Base-by-base conservation (phyloP, 2,888 invertebrate species). In the Aricia artaxerxes region DNA sequence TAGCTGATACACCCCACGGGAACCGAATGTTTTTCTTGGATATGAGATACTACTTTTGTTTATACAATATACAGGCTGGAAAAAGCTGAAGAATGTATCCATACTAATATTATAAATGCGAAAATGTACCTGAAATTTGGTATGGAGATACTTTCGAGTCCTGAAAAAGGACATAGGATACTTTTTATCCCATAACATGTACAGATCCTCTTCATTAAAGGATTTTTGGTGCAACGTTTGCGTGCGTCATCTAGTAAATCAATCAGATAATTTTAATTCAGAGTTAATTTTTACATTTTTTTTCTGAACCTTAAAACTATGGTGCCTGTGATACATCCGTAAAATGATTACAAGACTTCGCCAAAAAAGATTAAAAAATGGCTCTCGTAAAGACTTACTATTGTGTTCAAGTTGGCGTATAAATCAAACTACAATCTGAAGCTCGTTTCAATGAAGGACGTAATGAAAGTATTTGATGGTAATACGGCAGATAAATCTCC, bases 391-490 rank as follows among this genome's bases (percentile, higher is more conserved):
- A n/a, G 61, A 69, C 31, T 4, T 69, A 35, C 69, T 35, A 69
- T 69, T 69, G 69, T 69, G 35, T 31, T 38, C 35, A 38, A 38
- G 69, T 38, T 38, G 13, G 35, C 11, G 35, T 31, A 69, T 69
- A 69, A 69, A 69, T 69, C 69, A 69, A 69, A 69, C 2, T 69
- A 69, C 35, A 69, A 69, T 69, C 69, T 38, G 13, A 35, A 38
- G 35, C 35, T 64, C 31, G 69, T 35, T 35, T 69, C 69, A 69
- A 35, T 69, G 69, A 69, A 69, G 69, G 69, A 69, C 13, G 69
- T 69, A 69, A 69, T 69, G 69, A 69, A 69, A 69, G 69, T 38
- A 75, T 75, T 75, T 31, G 49, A 75, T 31, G 49, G 75, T 49
- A 31, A 75, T 75, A 49, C 49, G 31, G 75, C 75, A 49, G 75